Conservation (phyloP, 1,140 invertebrate species). For the Physella acuta region DNA sequence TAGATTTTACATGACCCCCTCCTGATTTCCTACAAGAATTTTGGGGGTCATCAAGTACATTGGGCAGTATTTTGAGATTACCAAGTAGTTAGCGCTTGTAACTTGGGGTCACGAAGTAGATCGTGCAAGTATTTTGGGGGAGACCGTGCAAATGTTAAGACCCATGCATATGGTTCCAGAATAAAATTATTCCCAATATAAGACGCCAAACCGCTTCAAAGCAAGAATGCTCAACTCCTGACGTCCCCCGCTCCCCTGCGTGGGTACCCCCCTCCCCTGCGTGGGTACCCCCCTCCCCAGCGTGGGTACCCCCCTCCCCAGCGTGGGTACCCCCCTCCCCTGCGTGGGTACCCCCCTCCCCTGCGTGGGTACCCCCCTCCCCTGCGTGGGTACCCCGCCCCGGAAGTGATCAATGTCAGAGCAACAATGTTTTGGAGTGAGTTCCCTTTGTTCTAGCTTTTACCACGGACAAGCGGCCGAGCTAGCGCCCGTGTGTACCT, state of each 20-base stretch:
- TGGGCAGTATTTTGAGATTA: no score
- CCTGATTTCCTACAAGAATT: no score
- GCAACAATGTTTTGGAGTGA: conserved; percentile 11
- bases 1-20: no score
- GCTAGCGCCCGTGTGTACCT: conserved; percentile 2
- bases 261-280: not conserved
- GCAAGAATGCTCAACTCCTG: not conserved
- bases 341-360: not conserved
- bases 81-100: no score
- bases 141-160: no score
- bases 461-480: not conserved
- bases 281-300: not conserved
- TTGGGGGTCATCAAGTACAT: no score
- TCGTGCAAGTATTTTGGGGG: no score
- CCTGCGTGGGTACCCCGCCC: conserved; percentile 4
- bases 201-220: not conserved
- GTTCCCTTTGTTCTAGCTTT: conserved; percentile 12
- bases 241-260: not conserved
- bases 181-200: no score
- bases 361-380: not conserved
- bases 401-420: conserved; percentile 19
- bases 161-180: no score
- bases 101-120: no score
- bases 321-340: not conserved
- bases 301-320: not conserved